Evolutionary conservation across 1,140 invertebrate species (phyloP), one percentile per base, ranked within the genome.

Genomic region (Wasmannia auropunctata): DNA sequence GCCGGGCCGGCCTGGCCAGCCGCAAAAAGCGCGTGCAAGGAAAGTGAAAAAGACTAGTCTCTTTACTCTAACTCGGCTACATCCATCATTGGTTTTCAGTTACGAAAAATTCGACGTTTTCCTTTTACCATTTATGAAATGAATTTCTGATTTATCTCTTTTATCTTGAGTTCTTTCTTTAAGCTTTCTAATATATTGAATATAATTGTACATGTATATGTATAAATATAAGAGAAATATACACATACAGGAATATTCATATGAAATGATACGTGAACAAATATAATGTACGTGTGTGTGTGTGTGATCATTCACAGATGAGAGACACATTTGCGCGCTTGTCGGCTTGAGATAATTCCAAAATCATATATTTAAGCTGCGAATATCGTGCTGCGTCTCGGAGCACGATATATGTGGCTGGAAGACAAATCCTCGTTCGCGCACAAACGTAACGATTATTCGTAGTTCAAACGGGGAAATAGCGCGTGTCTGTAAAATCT

Each of bases 341-440:
- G 22, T 72, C 14, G 19, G 22, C 8, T 70, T 62, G 40, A 6
- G 49, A 10, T 81, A 72, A 81, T 58, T 40, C 37, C 19, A 31
- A 72, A 81, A 81, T 43, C 7, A 58, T 10, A 72, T 83, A 74
- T 58, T 58, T 58, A 28, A 83, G 5, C 37, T 34, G 7, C 19
- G n/a, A 58, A 58, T 7, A n/a, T 8, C 14, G 16, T 2, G n/a
- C n/a, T n/a, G n/a, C n/a, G n/a, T n/a, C 4, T 8, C 10, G 14
- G 14, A 65, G 22, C 8, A 16, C 37, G 37, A 76, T 43, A 65
- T 31, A 67, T 51, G 14, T 14, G 5, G 49, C 11, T 19, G 51
- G 51, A 83, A 58, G 67, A 74, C 67, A 74, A 83, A 74, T 72
- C 40, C 43, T 54, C 28, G 34, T 74, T 22, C 40, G 51, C 40